Evolutionary conservation across 2,888 invertebrate genomes (phyloP).

Genomic region (Aspidiotus rigidus): DNA sequence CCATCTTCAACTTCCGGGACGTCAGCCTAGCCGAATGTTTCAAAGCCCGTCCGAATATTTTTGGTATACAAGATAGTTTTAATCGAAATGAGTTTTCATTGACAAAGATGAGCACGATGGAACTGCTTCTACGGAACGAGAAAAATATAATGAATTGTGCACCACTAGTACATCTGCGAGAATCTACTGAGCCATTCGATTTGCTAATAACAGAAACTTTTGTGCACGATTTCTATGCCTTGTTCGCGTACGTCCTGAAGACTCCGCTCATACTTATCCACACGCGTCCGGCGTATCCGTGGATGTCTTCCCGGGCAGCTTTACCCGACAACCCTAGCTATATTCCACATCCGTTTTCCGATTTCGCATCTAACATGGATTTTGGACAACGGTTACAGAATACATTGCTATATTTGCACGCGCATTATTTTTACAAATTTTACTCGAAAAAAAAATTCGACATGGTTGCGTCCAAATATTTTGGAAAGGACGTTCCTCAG

Average conservation of each 20-base stretch:
- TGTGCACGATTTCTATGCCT: constrained; percentile 59
- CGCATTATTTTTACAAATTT: neutral
- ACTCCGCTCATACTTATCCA: constrained; percentile 46
- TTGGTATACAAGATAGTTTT: too few species aligned
- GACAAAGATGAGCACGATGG: neutral
- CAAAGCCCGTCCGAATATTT: too few species aligned
- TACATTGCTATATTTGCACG: neutral
- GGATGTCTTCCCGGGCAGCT: constrained; percentile 43
- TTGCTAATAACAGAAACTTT: constrained; percentile 61
- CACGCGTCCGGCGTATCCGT: constrained; percentile 55
- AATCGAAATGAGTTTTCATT: too few species aligned
- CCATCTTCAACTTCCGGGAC: constrained; percentile 8
- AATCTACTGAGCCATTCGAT: constrained; percentile 43
- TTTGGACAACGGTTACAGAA: constrained; percentile 41
- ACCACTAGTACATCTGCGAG: constrained; percentile 3
- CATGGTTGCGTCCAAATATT: neutral
- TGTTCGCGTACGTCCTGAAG: constrained; percentile 50
- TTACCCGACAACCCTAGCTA: constrained; percentile 27
- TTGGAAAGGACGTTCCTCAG: neutral
- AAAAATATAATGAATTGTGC: constrained; percentile 5
- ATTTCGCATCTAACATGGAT: constrained; percentile 38
- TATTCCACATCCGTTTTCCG: constrained; percentile 25
- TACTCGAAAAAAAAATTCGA: neutral
- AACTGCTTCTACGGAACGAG: neutral
- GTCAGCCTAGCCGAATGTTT: constrained; percentile 9